A percentile compares a stretch with the other conserved stretches of the same genome.
Conservation (phyloP, 2,113 vertebrate species). For the Genyomyrus donnyi region DNA sequence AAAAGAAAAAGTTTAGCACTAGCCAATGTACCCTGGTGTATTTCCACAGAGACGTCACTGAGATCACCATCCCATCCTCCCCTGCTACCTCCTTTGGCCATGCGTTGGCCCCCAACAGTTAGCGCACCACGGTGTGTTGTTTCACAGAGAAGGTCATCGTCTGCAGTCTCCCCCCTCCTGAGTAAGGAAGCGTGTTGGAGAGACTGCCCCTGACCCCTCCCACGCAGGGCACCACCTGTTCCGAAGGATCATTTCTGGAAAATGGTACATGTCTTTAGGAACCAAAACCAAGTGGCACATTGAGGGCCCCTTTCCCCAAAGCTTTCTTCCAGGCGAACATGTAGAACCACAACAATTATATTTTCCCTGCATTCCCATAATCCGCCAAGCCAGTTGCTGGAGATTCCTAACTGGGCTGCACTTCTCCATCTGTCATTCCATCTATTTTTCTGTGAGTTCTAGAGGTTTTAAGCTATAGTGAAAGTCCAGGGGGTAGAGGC, state of each 20-base stretch:
- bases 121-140: neutral
- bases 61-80: neutral
- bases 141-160: neutral
- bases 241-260: neutral
- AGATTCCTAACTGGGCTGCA: neutral
- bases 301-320: neutral
- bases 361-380: neutral
- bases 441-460: neutral
- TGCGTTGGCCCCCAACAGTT: neutral
- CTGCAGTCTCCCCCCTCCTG: neutral
- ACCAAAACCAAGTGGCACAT: neutral
- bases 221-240: neutral
- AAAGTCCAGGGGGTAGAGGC: neutral
- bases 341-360: neutral
- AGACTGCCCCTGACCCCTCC: neutral
- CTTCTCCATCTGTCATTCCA: neutral
- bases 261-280: neutral
- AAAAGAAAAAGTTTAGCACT: neutral
- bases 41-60: neutral
- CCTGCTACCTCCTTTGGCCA: neutral
- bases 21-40: neutral
- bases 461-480: neutral
- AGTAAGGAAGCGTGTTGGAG: neutral
- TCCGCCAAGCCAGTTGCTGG: neutral
- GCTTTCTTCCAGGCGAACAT: neutral